A percentile compares a stretch with the other conserved stretches of the same genome.
Conservation (phyloP, 2,113 vertebrate genomes). For the Sinocyclocheilus rhinocerous region DNA sequence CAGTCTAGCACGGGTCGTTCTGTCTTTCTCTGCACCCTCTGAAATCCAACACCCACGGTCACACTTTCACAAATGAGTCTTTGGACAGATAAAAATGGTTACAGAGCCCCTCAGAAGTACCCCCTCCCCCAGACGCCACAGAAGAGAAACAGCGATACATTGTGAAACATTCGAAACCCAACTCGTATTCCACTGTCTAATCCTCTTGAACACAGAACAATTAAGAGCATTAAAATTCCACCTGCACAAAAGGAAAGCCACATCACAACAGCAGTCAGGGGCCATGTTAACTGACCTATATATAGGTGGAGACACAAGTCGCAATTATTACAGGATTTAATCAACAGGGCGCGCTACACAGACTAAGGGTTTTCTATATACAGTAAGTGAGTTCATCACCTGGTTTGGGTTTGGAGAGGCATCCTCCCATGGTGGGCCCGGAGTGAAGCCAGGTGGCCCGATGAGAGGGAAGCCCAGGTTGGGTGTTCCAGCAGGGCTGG, state of each 20-base stretch:
- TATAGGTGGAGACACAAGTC: conserved; percentile 52
- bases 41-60: conserved; percentile 9
- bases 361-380: background rate
- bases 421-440: conserved; percentile 90
- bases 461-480: conserved; percentile 64
- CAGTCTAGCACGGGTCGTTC: background rate
- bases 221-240: conserved; percentile 78
- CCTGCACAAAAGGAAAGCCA: conserved; percentile 58
- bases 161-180: conserved; percentile 51
- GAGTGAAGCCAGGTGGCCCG: conserved; percentile 57
- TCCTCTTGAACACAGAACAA: conserved; percentile 69
- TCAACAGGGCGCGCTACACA: background rate
- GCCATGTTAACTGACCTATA: conserved; percentile 60
- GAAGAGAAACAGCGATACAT: conserved; percentile 43
- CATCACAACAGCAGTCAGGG: conserved; percentile 52
- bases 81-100: conserved; percentile 30
- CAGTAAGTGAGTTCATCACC: conserved; percentile 72
- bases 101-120: background rate
- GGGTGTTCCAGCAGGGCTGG: conserved; percentile 49
- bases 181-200: conserved; percentile 68
- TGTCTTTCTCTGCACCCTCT: background rate
- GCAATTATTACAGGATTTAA: conserved; percentile 51
- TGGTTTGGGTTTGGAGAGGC: conserved; percentile 98
- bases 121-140: conserved; percentile 1
- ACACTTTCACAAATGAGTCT: background rate